Evolutionary conservation across 1,140 invertebrate species (phyloP).

Genomic region (Leptinotarsa defecta): DNA sequence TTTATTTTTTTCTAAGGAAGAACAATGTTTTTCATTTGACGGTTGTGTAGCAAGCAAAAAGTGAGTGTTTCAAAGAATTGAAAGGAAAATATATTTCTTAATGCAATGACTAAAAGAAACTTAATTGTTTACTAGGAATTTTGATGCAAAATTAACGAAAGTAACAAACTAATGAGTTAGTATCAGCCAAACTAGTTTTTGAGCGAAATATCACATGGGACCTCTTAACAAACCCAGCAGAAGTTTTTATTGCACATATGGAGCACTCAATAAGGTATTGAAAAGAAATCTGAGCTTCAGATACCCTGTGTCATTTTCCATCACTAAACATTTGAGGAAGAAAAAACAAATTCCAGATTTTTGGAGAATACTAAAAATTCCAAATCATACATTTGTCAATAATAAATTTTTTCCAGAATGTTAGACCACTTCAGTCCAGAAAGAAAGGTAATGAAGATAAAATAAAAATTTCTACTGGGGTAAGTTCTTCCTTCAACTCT

Average conservation of each 20-base stretch:
- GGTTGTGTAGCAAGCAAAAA: slow-evolving; percentile 12
- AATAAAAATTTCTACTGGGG: slow-evolving; percentile 15
- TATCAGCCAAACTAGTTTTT: slow-evolving; percentile 40
- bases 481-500: slow-evolving; percentile 30
- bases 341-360: too few relatives aligned
- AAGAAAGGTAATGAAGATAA: neutral
- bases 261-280: too few relatives aligned
- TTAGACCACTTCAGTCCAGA: too few relatives aligned
- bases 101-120: neutral
- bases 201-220: slow-evolving; percentile 54
- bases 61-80: slow-evolving; percentile 21
- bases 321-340: too few relatives aligned
- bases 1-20: slow-evolving; percentile 40
- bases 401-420: too few relatives aligned
- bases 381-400: too few relatives aligned
- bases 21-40: slow-evolving; percentile 36
- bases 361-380: too few relatives aligned
- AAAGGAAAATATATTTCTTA: slow-evolving; percentile 25
- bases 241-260: neutral
- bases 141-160: slow-evolving; percentile 28
- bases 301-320: too few relatives aligned
- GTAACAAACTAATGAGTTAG: slow-evolving; percentile 29
- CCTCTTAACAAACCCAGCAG: slow-evolving; percentile 41
- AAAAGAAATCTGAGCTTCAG: too few relatives aligned
- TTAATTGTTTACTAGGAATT: slow-evolving; percentile 21